Conservation (phyloP, 2,797 vertebrate species). For the Sebastes itinus region DNA sequence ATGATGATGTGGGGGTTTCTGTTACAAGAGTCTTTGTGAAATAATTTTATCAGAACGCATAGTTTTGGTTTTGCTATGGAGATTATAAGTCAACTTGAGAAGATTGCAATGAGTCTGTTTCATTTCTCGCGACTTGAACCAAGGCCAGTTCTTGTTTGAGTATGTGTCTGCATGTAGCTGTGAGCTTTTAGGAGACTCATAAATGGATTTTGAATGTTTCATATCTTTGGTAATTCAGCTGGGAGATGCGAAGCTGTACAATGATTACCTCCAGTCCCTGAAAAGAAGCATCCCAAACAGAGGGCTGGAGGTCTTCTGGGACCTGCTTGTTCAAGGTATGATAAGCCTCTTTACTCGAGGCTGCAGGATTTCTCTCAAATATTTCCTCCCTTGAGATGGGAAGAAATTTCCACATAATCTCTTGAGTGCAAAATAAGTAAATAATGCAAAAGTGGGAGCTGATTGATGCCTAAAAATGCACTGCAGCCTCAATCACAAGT, state of each 20-base stretch:
- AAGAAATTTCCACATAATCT: slow-evolving; percentile 33
- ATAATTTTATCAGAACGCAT: not conserved
- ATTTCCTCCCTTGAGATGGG: slow-evolving; percentile 20
- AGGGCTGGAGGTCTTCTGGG: slow-evolving; percentile 92
- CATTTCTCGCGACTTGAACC: slow-evolving; percentile 33
- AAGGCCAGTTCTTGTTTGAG: slow-evolving; percentile 18
- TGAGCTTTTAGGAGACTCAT: slow-evolving; percentile 17
- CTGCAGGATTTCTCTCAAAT: slow-evolving; percentile 26
- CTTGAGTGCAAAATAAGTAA: slow-evolving; percentile 10
- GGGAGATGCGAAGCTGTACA: slow-evolving; percentile 86
- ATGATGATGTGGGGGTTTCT: slow-evolving; percentile 9
- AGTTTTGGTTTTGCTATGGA: slow-evolving; percentile 20
- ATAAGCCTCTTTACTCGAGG: slow-evolving; percentile 15
- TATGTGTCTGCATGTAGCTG: slow-evolving; percentile 14
- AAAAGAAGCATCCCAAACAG: slow-evolving; percentile 87
- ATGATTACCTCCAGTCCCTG: slow-evolving; percentile 88
- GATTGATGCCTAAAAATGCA: not conserved
- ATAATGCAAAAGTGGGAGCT: not conserved
- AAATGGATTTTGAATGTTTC: slow-evolving; percentile 49
- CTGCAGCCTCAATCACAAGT: not conserved
- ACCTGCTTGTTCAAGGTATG: slow-evolving; percentile 91
- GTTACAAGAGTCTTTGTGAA: not conserved
- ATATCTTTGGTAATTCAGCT: slow-evolving; percentile 68
- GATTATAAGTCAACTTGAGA: slow-evolving; percentile 42
- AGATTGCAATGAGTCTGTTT: slow-evolving; percentile 46